Evolutionary conservation across 2,888 invertebrate genomes (phyloP), one percentile per base, ranked within the genome.

Genomic region (Timema podura): DNA sequence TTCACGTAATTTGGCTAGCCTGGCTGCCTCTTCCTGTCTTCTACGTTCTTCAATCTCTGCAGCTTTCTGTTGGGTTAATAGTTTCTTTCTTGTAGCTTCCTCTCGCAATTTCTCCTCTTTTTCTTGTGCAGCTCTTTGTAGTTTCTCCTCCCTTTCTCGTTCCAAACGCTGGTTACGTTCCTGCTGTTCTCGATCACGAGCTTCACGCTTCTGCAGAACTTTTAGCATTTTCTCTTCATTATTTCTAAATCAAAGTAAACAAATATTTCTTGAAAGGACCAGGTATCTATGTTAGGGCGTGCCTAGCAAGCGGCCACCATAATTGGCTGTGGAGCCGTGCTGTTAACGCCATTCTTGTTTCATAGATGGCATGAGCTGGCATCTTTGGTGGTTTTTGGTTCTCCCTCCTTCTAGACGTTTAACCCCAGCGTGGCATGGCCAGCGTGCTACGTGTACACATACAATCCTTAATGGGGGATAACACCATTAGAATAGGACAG

Each of bases 141-240:
- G 5, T 54, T 72, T 73, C 64, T 74, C 73, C 57, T 72, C 73
- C n/a, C 68, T 70, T 67, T 74, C 74, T 45, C 68, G 71, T 30
- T 73, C 70, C 15, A 66, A 54, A 51, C 72, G 72, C 46, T 65
- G 45, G 10, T 68, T 66, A 30, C 64, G n/a, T 13, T 70, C 68
- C 46, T 48, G 68, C 48, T 74, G 72, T 57, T 72, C 71, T 48
- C 65, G 71, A 30, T 73, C 72, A 51, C 65, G 70, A n/a, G 73
- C 73, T 68, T 73, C 72, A 66, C 72, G 54, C 10, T 67, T 51
- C 45, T 67, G 69, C 30, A 59, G 48, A 16, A 70, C 74, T 64
- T 72, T 74, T 47, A 65, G 65, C 51, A 70, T 51, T 49, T 73
- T 74, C 67, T 74, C 73, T 45, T 73, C 70, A 47, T 72, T 65